Evolutionary conservation across 2,797 vertebrate genomes (phyloP).

Genomic region (Gobio occitaniae): DNA sequence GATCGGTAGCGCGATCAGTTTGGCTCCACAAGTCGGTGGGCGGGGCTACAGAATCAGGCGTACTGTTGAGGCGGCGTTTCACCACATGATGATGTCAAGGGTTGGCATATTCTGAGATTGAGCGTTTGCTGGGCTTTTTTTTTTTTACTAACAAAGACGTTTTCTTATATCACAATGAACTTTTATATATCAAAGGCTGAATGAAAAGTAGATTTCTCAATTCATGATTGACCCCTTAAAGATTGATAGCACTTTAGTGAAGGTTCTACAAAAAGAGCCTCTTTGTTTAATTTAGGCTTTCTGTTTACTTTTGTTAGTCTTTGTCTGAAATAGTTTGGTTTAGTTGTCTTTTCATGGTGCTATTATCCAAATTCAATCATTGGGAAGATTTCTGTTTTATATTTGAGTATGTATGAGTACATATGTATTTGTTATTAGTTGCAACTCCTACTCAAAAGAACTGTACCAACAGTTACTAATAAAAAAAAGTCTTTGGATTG

Average conservation of each 20-base stretch:
- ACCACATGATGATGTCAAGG: no score
- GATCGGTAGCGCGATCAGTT: no score
- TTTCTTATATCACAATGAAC: no score
- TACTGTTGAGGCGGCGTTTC: no score
- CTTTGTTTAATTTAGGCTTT: not conserved
- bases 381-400: not conserved
- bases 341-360: not conserved
- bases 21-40: no score
- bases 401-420: not conserved
- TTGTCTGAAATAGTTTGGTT: conserved; percentile 10
- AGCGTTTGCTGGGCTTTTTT: no score
- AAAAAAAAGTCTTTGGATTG: not conserved
- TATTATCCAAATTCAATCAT: not conserved
- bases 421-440: not conserved
- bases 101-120: no score
- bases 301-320: conserved; percentile 19
- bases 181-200: no score
- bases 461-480: not conserved
- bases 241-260: conserved; percentile 10
- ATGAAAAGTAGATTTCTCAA: no score
- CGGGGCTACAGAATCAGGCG: no score
- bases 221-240: no score
- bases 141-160: no score
- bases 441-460: not conserved
- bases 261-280: conserved; percentile 19